Base-by-base conservation (phyloP, 2,888 invertebrate species). In the Hirtodrosophila histrioides region DNA sequence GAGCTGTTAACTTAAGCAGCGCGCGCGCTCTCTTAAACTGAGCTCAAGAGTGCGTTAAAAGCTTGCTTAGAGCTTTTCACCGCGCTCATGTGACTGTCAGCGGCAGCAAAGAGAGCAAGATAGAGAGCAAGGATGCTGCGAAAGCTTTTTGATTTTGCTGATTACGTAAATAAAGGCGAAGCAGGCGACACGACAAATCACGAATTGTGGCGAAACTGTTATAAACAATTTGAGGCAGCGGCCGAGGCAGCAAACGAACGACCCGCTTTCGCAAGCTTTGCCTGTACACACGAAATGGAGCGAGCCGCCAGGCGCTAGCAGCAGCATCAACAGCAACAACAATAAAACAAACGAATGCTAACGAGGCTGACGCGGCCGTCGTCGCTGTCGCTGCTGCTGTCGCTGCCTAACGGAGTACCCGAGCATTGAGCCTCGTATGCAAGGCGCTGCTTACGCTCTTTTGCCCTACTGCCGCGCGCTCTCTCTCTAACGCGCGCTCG, bases 81-180 rank as follows among this genome's bases (percentile, higher is more conserved):
- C 69, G 72, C 72, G 60, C 68, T 74, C 78, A 77, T 78, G 77
- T 75, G 71, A 66, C 67, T 73, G 55, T 37, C 37, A 50, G 31
- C 17, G 23, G n/a, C 41, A 49, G 17, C 17, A 17, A 17, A 17
- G 43, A 23, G 36, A 35, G 45, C 9, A 23, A 45, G 60, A 45
- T 50, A 56, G 58, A 24, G 55, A 12, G 57, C 39, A 40, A 40
- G 78, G 73, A 86, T 71, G 82, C 80, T 86, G 69, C 27, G 69
- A 56, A 63, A 87, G 81, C 79, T 86, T 78, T 77, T 78, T 74
- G 82, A 82, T 86, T 86, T 75, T 75, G 65, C 82, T 86, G 87
- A 85, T 85, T 85, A 85, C 85, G 85, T 85, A 85, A 85, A 85
- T 85, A 85, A 86, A 88, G 82, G 84, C 88, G 87, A 82, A 82